Conservation (phyloP, 2,113 vertebrate genomes). For the Holacanthus passer region DNA sequence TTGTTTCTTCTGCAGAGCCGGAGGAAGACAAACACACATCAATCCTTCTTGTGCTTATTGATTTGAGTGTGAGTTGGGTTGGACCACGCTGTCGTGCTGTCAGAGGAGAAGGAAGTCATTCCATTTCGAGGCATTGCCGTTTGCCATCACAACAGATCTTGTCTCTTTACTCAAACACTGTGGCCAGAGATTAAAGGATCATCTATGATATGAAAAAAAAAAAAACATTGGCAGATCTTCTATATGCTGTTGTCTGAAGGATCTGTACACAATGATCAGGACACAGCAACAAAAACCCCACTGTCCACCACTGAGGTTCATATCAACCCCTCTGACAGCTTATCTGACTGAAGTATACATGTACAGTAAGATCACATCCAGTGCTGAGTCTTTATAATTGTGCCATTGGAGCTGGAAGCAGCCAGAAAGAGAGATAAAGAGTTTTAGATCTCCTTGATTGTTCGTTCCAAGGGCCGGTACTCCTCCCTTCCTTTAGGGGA, state of each 20-base stretch:
- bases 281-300: constrained; percentile 41
- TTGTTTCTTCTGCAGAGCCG: background rate
- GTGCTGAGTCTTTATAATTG: constrained; percentile 38
- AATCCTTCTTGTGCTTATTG: constrained; percentile 78
- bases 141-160: background rate
- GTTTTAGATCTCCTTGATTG: constrained; percentile 95
- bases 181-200: constrained; percentile 32
- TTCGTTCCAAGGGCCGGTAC: constrained; percentile 94
- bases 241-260: constrained; percentile 47
- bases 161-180: constrained; percentile 21
- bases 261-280: constrained; percentile 45
- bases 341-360: constrained; percentile 17
- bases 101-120: constrained; percentile 18
- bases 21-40: constrained; percentile 23
- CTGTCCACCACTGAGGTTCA: constrained; percentile 23
- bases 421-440: constrained; percentile 51
- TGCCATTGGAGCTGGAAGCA: constrained; percentile 50
- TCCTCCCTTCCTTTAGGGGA: constrained; percentile 89
- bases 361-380: constrained; percentile 25
- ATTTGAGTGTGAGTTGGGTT: constrained; percentile 36
- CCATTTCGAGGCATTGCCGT: constrained; percentile 10
- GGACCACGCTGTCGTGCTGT: constrained; percentile 36
- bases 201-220: constrained; percentile 36
- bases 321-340: constrained; percentile 21
- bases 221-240: constrained; percentile 35